phyloP scores from a whole-genome alignment of 2,888 invertebrate species.

The Diplazon laetatorius region DNA sequence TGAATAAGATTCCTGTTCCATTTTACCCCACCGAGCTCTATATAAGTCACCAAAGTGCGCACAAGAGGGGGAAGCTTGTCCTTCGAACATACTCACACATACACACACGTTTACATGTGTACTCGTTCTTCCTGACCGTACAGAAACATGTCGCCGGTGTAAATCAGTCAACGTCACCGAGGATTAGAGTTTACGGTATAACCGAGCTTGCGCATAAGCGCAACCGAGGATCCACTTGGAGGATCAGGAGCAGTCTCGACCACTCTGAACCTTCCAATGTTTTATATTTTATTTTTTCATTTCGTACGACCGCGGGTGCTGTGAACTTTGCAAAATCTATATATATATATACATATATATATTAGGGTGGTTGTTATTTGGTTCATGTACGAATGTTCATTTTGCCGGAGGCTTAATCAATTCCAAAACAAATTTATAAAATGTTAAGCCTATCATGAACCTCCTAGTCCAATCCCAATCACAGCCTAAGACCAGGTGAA shows the following conservation, averaged over 20 bases:
- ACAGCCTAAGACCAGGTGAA: neutral
- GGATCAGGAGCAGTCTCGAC: constrained; percentile 26
- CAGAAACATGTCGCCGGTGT: constrained; percentile 76
- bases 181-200: constrained; percentile 77
- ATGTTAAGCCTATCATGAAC: too few relatives aligned
- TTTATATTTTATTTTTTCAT: constrained; percentile 11
- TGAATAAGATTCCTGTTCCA: constrained; percentile 1
- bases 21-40: constrained; percentile 20
- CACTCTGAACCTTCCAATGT: constrained; percentile 23
- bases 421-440: too few relatives aligned
- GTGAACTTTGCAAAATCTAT: constrained; percentile 24
- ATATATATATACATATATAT: neutral
- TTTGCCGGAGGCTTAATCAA: too few relatives aligned
- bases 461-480: too few relatives aligned
- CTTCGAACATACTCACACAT: constrained; percentile 18
- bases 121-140: neutral
- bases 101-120: constrained; percentile 17
- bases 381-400: too few relatives aligned
- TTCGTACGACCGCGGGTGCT: constrained; percentile 26
- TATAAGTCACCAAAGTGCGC: constrained; percentile 13
- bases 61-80: constrained; percentile 17
- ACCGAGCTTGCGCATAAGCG: constrained; percentile 38
- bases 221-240: constrained; percentile 44
- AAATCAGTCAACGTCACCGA: constrained; percentile 79
- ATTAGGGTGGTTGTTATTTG: too few relatives aligned